A percentile compares a stretch with the other conserved stretches of the same genome.
phyloP scores from a whole-genome alignment of 1,140 invertebrate species.

The Drosophila serrata region DNA sequence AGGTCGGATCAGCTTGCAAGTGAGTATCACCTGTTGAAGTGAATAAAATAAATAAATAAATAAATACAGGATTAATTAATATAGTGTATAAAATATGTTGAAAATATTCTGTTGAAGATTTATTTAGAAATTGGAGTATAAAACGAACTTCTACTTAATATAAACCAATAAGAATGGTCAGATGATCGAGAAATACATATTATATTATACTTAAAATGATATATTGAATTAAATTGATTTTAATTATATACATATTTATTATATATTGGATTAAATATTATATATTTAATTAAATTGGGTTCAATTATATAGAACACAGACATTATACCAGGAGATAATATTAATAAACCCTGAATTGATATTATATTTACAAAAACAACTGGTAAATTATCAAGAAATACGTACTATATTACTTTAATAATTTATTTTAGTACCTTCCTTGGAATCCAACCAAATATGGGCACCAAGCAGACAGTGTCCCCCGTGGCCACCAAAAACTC shows the following conservation, averaged over 20 bases:
- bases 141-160: not conserved
- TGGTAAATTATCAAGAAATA: too few species aligned
- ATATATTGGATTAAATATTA: not conserved
- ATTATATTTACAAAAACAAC: not conserved
- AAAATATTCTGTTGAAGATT: too few species aligned
- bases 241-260: not conserved
- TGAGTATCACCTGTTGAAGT: constrained; percentile 10
- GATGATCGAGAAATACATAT: not conserved
- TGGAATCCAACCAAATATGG: constrained; percentile 31
- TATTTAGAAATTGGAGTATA: too few species aligned
- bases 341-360: not conserved
- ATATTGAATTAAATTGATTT: too few species aligned
- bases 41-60: not conserved
- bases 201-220: not conserved
- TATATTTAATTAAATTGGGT: not conserved
- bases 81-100: not conserved
- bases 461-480: constrained; percentile 57
- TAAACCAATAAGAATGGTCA: not conserved
- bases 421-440: constrained; percentile 11
- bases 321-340: not conserved
- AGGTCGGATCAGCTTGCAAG: constrained; percentile 23
- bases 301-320: not conserved
- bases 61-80: too few species aligned
- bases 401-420: not conserved
- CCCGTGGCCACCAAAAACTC: constrained; percentile 1